Evolutionary conservation across 2,113 vertebrate species (phyloP), one percentile per base, ranked within the genome.

Genomic region (Spermophilus dauricus): DNA sequence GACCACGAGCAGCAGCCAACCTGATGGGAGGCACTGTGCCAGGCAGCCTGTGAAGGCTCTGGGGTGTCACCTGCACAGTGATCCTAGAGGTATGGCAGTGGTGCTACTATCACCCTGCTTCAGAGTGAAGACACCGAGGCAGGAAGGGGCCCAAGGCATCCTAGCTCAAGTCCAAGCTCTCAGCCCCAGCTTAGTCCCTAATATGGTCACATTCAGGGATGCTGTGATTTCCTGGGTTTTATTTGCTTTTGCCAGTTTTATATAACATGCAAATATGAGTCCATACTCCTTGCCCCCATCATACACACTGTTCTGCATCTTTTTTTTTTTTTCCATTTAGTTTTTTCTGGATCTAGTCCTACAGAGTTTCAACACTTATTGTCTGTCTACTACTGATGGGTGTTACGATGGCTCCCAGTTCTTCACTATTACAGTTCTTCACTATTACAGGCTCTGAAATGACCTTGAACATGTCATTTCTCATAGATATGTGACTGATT

Each of bases 201-300:
- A 16, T 16, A 22, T 61, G n/a, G 80, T 39, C 24, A 61, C 53
- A 63, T 10, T 3, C 32, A n/a, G 65, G 6, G 4, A 34, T 5
- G 32, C 30, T 67, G 45, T 4, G 32, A 34, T 16, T 3, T 11
- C 30, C 32, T 51, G 30, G 32, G 34, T 48, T 24, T 53, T 28
- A 17, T 1, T 16, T 65, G 82, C 30, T 17, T 51, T 26, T 2
- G 12, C 14, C 18, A n/a, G 75, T 34, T 34, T 63, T 34, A 17
- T 2, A 39, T 0, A 32, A 42, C 2, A 26, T 30, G 63, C 32
- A 26, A 76, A 65, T 0, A 9, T 0, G 8, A 85, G 13, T 1
- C 3, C 4, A 24, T 0, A 0, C 1, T 6, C 0, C 5, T 37
- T 39, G 42, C 11, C 26, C 39, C 16, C 14, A 1, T 32, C 34